A percentile compares a stretch with the other conserved stretches of the same genome.
Evolutionary conservation across 64 coral and sea anemone genomes (phyloP).

Genomic region (Hydrozoanthus tunicans): DNA sequence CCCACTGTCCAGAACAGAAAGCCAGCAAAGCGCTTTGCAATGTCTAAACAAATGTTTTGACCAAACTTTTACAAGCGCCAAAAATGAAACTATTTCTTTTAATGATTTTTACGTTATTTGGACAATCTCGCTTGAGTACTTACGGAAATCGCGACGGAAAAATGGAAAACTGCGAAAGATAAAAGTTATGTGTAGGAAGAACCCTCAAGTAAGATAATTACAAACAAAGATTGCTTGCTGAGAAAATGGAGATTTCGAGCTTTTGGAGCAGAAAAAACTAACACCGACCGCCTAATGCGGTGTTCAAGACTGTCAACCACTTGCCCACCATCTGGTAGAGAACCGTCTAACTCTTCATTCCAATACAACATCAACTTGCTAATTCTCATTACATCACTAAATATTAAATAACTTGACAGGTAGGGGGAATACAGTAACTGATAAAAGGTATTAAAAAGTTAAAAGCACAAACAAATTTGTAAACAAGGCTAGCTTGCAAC

Average conservation of each 20-base stretch:
- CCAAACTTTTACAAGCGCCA: neutral
- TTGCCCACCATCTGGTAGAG: no score
- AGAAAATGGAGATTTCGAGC: neutral
- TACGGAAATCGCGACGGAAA: neutral
- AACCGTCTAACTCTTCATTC: neutral
- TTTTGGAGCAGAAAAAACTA: neutral
- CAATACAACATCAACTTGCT: no score
- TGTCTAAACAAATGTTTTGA: neutral
- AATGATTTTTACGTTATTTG: neutral
- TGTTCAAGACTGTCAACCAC: neutral
- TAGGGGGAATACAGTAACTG: neutral
- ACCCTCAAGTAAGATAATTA: no score
- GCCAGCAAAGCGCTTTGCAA: neutral
- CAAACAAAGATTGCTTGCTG: neutral
- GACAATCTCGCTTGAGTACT: neutral
- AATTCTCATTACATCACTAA: neutral
- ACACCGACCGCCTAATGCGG: neutral
- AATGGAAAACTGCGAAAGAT: neutral
- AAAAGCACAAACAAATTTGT: neutral
- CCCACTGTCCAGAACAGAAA: neutral
- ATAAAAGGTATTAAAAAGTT: neutral
- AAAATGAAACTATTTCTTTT: neutral
- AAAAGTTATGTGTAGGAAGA: neutral
- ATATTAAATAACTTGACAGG: constrained; percentile 8
- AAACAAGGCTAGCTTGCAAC: neutral